A percentile compares a stretch with the other conserved stretches of the same genome.
These are phyloP conservation scores for Allacma fusca DNA, from an alignment of 2,888 invertebrate genomes.

Conservation along the genomic window DNA sequence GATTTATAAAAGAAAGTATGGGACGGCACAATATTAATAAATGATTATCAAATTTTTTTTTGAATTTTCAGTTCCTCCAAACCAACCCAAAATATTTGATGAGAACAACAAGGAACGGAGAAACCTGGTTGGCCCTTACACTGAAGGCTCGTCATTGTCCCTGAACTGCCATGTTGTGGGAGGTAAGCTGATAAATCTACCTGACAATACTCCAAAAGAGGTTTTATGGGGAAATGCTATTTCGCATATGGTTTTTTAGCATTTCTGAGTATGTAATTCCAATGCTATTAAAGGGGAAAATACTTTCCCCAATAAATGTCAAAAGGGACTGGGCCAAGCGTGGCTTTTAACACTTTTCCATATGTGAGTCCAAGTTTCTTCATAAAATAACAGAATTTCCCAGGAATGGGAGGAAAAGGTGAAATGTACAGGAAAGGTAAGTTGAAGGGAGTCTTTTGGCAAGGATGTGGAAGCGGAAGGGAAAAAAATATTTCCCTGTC, in stretches of 20 bases:
- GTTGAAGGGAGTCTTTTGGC: not conserved
- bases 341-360: too few relatives aligned
- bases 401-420: not conserved
- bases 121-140: conserved; percentile 82
- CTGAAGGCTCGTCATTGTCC: conserved; percentile 84
- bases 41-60: not conserved
- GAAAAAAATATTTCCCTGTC: not conserved
- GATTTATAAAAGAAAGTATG: not conserved
- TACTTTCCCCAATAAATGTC: too few relatives aligned
- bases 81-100: conserved; percentile 84
- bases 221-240: not conserved
- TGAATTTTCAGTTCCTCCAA: conserved; percentile 81
- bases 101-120: conserved; percentile 83
- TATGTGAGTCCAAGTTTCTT: too few relatives aligned
- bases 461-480: not conserved
- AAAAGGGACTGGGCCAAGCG: too few relatives aligned
- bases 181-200: conserved; percentile 71
- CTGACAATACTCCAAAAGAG: too few relatives aligned
- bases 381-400: not conserved
- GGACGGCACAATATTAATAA: not conserved
- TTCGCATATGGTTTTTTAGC: not conserved
- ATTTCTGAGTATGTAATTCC: too few relatives aligned
- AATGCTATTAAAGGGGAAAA: too few relatives aligned
- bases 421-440: not conserved
- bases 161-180: conserved; percentile 87